These are phyloP conservation scores for Palloptera scutellata DNA, from an alignment of 2,888 invertebrate genomes.

Conservation along the genomic window DNA sequence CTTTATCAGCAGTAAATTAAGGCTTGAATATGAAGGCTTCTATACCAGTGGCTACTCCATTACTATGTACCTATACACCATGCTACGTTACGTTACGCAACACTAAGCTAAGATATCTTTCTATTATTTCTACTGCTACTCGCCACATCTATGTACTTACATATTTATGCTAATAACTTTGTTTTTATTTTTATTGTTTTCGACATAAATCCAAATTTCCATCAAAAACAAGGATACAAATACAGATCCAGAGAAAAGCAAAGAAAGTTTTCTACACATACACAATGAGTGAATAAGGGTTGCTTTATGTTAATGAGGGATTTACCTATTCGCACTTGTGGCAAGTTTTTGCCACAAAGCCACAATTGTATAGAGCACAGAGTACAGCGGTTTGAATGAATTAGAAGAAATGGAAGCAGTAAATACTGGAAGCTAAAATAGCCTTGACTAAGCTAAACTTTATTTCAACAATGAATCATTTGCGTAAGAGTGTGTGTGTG, in stretches of 20 bases:
- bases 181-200: background rate
- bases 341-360: background rate
- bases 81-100: too few species aligned
- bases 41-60: too few species aligned
- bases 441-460: conserved; percentile 20
- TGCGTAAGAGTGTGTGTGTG: background rate
- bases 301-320: conserved; percentile 30
- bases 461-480: conserved; percentile 27
- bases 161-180: conserved; percentile 5
- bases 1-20: too few species aligned
- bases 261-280: background rate
- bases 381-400: too few species aligned
- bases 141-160: too few species aligned
- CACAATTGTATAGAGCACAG: too few species aligned
- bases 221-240: background rate
- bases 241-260: background rate
- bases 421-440: background rate
- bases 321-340: conserved; percentile 15
- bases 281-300: conserved; percentile 18
- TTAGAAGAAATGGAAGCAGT: too few species aligned
- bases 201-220: conserved; percentile 1
- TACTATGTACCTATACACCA: too few species aligned
- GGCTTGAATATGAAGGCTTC: too few species aligned
- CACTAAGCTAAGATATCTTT: too few species aligned
- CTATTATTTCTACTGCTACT: background rate